These are phyloP conservation scores for Hemaris fuciformis DNA, from an alignment of 2,888 invertebrate genomes.

Conservation along the genomic window DNA sequence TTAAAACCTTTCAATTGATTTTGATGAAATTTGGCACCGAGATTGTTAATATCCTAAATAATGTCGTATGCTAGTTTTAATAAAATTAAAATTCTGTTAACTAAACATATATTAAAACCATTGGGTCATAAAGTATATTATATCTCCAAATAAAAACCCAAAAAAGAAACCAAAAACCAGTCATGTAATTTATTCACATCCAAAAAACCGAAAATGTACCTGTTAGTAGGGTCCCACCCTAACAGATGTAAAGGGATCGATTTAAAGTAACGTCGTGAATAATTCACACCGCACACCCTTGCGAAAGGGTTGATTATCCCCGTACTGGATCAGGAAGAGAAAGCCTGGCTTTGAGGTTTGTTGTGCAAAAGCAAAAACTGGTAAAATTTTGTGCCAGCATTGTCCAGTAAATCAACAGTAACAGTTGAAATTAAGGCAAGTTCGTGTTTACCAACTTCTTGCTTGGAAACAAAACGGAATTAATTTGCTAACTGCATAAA, in stretches of 20 bases:
- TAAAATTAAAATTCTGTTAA: too few species aligned
- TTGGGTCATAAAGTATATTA: too few species aligned
- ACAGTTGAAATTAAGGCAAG: not conserved
- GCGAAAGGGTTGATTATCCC: conserved; percentile 57
- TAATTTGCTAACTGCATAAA: not conserved
- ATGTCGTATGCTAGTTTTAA: too few species aligned
- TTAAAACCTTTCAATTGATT: too few species aligned
- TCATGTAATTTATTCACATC: conserved; percentile 15
- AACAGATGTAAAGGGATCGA: conserved; percentile 34
- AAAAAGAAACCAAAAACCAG: not conserved
- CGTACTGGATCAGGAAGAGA: conserved; percentile 51
- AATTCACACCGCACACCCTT: conserved; percentile 54
- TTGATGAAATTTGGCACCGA: too few species aligned
- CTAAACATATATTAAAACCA: too few species aligned
- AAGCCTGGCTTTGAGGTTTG: conserved; percentile 35
- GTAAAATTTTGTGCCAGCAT: conserved; percentile 33
- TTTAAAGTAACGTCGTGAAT: conserved; percentile 58
- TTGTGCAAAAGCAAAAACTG: conserved; percentile 30
- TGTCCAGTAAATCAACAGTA: not conserved
- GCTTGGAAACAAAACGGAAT: not conserved
- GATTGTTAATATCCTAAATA: too few species aligned
- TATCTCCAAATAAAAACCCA: too few species aligned
- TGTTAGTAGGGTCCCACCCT: conserved; percentile 9
- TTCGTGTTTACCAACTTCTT: not conserved
- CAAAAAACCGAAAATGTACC: conserved; percentile 15